Evolutionary conservation across 2,113 vertebrate species (phyloP), one percentile per base, ranked within the genome.

Genomic region (Stigmatopora argus): DNA sequence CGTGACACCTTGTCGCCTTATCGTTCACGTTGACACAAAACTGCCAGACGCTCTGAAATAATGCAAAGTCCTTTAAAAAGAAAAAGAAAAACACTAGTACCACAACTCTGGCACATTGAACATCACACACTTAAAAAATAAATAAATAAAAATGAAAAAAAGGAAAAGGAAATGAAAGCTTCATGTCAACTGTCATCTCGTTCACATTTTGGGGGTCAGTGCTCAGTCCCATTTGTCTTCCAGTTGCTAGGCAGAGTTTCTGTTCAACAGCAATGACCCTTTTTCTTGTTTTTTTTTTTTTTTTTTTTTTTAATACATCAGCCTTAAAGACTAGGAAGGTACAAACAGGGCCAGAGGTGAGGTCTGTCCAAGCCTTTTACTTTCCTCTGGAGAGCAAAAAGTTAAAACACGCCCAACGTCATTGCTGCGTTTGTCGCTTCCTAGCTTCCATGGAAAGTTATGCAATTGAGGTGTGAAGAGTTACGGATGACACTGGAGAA

Each of bases 401-500:
- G 65, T 75, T 66, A 58, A 13, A 7, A 47, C 60, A 69, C 67
- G 31, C 49, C 60, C 56, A 9, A 13, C 55, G 70, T 51, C 58
- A 67, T 74, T 69, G 75, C 71, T 71, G 82, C 73, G 81, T 87
- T 85, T 87, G 81, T 88, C 80, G 26, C 53, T 69, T 89, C 65
- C 83, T 87, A 74, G 86, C 74, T 79, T 58, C 61, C 74, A 86
- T 86, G 78, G 81, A 89, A 94, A 93, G 92, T 93, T 91, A 94
- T 94, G 93, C 82, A 71, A 89, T 80, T 92, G 92, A 93, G 90
- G 90, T 89, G 92, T 89, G 92, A 91, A 93, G 73, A 72, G 84
- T 88, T 86, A 88, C 86, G 93, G 95, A 93, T 92, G 91, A 96
- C 92, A 94, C 94, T 97, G 94, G 94, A 95, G 93, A 94, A 93